Conservation (phyloP, 2,888 invertebrate genomes). For the Torymus texanus region DNA sequence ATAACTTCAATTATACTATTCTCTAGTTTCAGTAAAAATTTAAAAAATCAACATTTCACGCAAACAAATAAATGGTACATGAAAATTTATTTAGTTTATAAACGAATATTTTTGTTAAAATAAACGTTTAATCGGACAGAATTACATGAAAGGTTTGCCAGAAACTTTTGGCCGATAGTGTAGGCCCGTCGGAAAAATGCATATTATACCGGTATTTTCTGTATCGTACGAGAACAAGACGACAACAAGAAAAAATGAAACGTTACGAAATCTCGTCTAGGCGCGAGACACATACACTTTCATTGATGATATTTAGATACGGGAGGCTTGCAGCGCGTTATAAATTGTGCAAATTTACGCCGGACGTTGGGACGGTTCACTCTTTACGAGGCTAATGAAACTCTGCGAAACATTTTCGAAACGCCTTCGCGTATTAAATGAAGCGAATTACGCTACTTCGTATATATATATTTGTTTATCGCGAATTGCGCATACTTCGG, state of each 20-base stretch:
- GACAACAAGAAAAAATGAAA: neutral
- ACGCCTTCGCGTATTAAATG: conserved; percentile 4
- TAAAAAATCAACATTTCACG: no score
- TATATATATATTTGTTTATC: conserved; percentile 1
- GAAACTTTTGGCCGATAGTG: conserved; percentile 2
- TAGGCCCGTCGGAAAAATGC: neutral
- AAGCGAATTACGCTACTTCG: neutral
- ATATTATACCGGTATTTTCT: conserved; percentile 23
- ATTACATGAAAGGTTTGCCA: no score
- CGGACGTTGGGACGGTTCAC: neutral
- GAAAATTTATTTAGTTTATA: no score
- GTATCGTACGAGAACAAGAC: neutral
- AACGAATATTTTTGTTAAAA: no score
- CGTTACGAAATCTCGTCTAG: conserved; percentile 19
- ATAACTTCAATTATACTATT: no score
- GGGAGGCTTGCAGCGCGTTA: conserved; percentile 4
- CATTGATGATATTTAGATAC: conserved; percentile 35
- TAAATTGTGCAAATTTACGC: conserved; percentile 25
- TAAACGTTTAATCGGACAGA: no score
- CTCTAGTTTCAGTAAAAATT: no score
- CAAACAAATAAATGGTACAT: no score
- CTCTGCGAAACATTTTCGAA: conserved; percentile 3
- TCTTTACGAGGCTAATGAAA: conserved; percentile 28
- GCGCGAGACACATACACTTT: conserved; percentile 23
- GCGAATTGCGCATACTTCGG: neutral